Evolutionary conservation across 1,140 invertebrate species (phyloP).

Genomic region (Drosophila setifemur): DNA sequence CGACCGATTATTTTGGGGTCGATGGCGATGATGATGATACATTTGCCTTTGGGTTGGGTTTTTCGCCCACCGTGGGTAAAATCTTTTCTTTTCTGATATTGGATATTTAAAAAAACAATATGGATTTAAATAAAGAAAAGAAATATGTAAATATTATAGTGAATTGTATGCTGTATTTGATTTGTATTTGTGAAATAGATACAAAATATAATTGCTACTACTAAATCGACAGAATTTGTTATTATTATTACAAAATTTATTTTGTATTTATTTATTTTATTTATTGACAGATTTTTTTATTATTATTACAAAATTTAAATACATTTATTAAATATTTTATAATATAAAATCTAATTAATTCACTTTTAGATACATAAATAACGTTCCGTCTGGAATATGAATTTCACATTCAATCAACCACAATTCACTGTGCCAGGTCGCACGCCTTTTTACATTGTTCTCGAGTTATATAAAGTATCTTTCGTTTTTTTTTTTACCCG

Average conservation of each 20-base stretch:
- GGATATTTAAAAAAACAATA: not conserved
- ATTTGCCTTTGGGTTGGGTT: constrained; percentile 34
- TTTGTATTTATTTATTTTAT: too few species aligned
- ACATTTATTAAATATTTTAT: not conserved
- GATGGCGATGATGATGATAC: constrained; percentile 48
- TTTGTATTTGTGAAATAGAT: too few species aligned
- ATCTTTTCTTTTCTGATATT: not conserved
- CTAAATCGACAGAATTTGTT: too few species aligned
- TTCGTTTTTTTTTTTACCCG: not conserved
- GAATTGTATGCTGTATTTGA: too few species aligned
- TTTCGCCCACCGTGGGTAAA: constrained; percentile 1
- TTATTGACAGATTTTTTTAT: too few species aligned
- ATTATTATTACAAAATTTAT: too few species aligned
- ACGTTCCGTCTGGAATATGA: too few species aligned
- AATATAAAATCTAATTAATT: not conserved
- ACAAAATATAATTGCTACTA: too few species aligned
- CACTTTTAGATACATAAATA: too few species aligned
- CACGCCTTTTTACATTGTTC: constrained; percentile 3
- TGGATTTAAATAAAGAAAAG: not conserved
- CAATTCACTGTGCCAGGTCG: constrained; percentile 6
- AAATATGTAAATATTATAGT: too few species aligned
- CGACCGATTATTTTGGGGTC: constrained; percentile 43
- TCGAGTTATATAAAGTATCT: constrained; percentile 17
- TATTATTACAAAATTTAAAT: too few species aligned
- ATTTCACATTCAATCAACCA: not conserved